These are phyloP conservation scores for Sarcophaga peregrina DNA, from an alignment of 1,140 invertebrate species.

Conservation along the genomic window DNA sequence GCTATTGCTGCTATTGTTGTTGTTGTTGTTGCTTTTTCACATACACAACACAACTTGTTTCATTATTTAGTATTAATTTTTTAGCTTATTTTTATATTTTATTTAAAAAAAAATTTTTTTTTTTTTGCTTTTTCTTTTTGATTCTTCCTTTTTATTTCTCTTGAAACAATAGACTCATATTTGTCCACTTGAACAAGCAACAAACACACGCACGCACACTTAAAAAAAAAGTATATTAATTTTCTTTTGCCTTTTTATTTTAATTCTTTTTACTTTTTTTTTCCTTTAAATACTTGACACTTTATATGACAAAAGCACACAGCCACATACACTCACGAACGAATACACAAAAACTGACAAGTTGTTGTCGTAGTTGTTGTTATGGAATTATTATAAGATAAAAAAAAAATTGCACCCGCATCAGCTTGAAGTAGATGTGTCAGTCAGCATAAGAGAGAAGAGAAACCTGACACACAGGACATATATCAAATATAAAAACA, in stretches of 20 bases:
- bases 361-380: background rate
- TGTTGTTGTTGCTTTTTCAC: too few species aligned
- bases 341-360: background rate
- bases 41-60: too few species aligned
- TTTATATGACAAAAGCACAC: background rate
- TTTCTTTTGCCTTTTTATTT: background rate
- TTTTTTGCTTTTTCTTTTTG: background rate
- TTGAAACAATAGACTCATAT: too few species aligned
- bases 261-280: background rate
- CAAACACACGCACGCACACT: background rate
- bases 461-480: background rate
- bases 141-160: too few species aligned
- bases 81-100: background rate
- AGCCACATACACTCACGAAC: too few species aligned
- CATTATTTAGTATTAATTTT: background rate
- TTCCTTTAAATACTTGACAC: constrained; percentile 1
- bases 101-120: background rate
- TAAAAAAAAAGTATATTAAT: background rate
- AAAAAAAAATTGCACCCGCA: constrained; percentile 7
- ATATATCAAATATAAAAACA: background rate
- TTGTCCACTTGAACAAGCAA: background rate
- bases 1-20: too few species aligned
- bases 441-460: background rate
- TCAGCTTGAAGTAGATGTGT: background rate
- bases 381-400: background rate